These are phyloP conservation scores for Eutolmus rufibarbis DNA, from an alignment of 2,888 invertebrate genomes.

Conservation along the genomic window DNA sequence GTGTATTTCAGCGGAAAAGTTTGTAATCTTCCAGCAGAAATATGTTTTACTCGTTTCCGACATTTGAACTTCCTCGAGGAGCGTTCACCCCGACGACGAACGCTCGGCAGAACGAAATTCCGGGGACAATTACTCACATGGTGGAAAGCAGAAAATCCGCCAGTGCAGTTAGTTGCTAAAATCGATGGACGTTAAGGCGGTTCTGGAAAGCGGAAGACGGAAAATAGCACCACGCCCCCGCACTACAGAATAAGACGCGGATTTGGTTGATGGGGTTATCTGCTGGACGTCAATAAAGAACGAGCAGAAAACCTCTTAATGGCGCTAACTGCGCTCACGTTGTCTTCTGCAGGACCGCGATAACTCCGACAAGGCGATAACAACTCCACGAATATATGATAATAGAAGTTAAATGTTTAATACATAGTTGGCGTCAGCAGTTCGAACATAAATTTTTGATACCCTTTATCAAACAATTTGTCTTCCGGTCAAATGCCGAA, in stretches of 20 bases:
- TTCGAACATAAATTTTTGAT: neutral
- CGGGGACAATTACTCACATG: neutral
- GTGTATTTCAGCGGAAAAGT: neutral
- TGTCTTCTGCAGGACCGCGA: neutral
- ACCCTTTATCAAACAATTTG: neutral
- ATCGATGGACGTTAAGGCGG: neutral
- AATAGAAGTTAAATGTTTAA: neutral
- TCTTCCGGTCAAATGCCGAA: neutral
- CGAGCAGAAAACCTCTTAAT: neutral
- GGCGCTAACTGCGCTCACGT: neutral
- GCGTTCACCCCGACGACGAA: neutral
- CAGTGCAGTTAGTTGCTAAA: neutral
- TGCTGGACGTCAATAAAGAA: neutral
- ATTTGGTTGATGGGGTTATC: constrained; percentile 1
- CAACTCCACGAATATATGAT: neutral
- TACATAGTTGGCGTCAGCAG: neutral
- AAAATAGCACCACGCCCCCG: neutral
- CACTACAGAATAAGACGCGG: neutral
- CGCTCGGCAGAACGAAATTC: neutral
- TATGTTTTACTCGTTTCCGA: neutral
- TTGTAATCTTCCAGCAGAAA: neutral
- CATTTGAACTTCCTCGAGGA: neutral
- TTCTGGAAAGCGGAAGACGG: neutral
- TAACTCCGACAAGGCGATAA: neutral
- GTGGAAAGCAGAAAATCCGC: neutral